phyloP scores from a whole-genome alignment of 2,797 vertebrate genomes.

The Lepus townsendii region DNA sequence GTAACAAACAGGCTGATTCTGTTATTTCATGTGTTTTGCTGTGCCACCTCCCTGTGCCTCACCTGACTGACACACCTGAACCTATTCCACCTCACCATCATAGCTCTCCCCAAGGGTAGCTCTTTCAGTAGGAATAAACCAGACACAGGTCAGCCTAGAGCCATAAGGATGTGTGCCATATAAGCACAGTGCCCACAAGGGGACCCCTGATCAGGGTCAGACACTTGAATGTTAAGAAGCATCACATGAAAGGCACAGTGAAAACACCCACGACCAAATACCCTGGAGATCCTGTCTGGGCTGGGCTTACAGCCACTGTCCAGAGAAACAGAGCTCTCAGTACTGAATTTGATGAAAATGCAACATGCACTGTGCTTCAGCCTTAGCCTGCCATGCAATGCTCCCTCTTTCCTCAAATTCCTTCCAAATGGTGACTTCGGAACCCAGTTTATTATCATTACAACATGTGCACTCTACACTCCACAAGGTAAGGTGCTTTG shows the following conservation, averaged over 20 bases:
- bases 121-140: no score
- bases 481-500: neutral
- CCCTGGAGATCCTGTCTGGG: neutral
- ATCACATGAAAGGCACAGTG: neutral
- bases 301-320: neutral
- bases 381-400: neutral
- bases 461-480: neutral
- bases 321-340: neutral
- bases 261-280: neutral
- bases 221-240: neutral
- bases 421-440: neutral
- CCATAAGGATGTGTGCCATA: neutral
- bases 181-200: neutral
- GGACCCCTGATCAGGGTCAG: neutral
- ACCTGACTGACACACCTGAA: neutral
- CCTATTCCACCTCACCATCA: neutral
- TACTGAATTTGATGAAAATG: neutral
- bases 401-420: neutral
- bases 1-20: neutral
- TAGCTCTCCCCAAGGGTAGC: neutral
- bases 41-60: neutral
- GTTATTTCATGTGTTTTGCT: neutral
- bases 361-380: neutral
- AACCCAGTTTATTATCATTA: neutral
- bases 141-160: neutral